Evolutionary conservation across 2,797 vertebrate genomes (phyloP), one percentile per base, ranked within the genome.

Genomic region (Micrastur ruficollis): DNA sequence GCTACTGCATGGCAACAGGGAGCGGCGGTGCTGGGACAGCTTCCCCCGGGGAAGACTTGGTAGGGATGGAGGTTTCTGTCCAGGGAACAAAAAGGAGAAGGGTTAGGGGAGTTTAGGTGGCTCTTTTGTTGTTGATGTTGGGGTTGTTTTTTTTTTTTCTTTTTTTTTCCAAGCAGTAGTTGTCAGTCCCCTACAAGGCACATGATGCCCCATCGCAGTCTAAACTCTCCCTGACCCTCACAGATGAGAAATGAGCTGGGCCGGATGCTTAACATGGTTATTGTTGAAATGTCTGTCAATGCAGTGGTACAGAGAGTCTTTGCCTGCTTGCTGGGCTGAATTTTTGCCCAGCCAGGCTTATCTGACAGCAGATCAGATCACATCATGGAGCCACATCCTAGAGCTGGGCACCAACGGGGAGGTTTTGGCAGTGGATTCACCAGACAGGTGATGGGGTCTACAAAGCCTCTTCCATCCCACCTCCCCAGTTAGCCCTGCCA

Each of bases 11-110:
- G 38, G 70, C 61, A 61, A 31, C 2, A 0, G 71, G 38, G 27
- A 73, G 26, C 0, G 0, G n/a, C 0, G 0, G 53, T 14, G 50
- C 67, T n/a, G 75, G 86, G 44, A 55, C 5, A 3, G 42, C 20
- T 58, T 27, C 11, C 36, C 53, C 6, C 0, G 0, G 8, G 31
- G 34, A 46, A 66, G 31, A 9, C n/a, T 49, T 2, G 2, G 59
- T 2, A 32, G 75, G 62, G 61, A 47, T 3, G 29, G 61, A 49
- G 58, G 12, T 27, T 73, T 72, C 46, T 46, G 46, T 8, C 49
- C 81, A 34, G 62, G 46, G 46, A 87, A 12, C 40, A 72, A 19
- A 50, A 25, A 92, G 40, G 20, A 52, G 22, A 32, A 66, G 36
- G 29, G 11, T 4, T 70, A 32, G 22, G 18, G 21, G 8, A 6